A percentile compares a stretch with the other conserved stretches of the same genome.
phyloP scores from a whole-genome alignment of 2,888 invertebrate species.

The Agrochola lychnidis region DNA sequence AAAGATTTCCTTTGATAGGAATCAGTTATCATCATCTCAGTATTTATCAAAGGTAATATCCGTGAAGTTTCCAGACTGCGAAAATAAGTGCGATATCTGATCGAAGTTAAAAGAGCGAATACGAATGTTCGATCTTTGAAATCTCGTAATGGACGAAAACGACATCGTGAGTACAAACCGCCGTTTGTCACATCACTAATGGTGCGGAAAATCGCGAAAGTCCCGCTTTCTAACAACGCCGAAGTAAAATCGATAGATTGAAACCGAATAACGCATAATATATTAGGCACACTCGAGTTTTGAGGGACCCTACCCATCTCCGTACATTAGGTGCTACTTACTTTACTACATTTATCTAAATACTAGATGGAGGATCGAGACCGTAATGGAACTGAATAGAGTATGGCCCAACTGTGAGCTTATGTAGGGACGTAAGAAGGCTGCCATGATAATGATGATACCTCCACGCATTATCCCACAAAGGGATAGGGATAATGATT shows the following conservation, averaged over 20 bases:
- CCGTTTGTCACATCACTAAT: constrained; percentile 88
- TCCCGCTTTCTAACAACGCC: constrained; percentile 82
- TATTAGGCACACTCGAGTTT: constrained; percentile 71
- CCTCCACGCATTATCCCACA: constrained; percentile 62
- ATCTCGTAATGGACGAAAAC: constrained; percentile 87
- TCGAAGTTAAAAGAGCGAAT: constrained; percentile 83
- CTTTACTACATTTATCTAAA: constrained; percentile 62
- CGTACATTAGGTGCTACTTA: constrained; percentile 52
- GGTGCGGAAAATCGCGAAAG: constrained; percentile 86
- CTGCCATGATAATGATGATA: constrained; percentile 65
- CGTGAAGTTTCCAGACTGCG: constrained; percentile 52
- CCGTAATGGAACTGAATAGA: constrained; percentile 54
- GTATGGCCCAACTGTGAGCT: constrained; percentile 47
- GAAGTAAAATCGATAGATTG: constrained; percentile 82
- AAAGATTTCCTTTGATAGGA: constrained; percentile 27
- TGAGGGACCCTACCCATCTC: constrained; percentile 53
- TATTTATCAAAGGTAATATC: constrained; percentile 48
- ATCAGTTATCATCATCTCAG: constrained; percentile 40
- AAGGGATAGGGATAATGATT: constrained; percentile 62
- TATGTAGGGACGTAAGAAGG: constrained; percentile 51
- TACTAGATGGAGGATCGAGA: constrained; percentile 54
- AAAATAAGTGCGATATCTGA: constrained; percentile 78
- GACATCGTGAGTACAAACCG: constrained; percentile 86
- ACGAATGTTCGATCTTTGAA: constrained; percentile 84
- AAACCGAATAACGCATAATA: constrained; percentile 79